These are phyloP conservation scores for Tympanuchus pallidicinctus DNA, from an alignment of 2,113 vertebrate species.

Conservation along the genomic window DNA sequence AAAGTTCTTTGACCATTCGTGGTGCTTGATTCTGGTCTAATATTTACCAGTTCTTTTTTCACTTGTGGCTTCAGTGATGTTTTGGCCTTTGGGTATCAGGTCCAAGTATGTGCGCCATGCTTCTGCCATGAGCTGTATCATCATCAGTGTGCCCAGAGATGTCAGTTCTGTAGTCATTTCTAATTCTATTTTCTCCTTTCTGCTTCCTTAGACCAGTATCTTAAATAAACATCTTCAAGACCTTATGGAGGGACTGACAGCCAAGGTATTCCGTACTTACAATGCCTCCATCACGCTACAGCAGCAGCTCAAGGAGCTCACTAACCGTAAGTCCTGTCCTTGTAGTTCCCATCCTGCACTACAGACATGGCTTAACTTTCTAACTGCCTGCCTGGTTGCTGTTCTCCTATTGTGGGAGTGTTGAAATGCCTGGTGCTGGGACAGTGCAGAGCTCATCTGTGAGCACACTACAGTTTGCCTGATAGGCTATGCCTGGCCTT, in stretches of 20 bases:
- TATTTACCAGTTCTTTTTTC: neutral
- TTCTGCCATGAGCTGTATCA: neutral
- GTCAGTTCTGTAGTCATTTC: neutral
- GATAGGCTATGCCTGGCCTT: neutral
- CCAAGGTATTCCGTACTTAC: conserved; percentile 99
- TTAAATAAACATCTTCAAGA: conserved; percentile 99
- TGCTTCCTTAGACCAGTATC: conserved; percentile 89
- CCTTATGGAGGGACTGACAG: conserved; percentile 97
- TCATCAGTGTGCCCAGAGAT: neutral
- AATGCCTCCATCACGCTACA: conserved; percentile 98
- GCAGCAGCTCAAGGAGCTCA: conserved; percentile 89
- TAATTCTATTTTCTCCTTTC: neutral
- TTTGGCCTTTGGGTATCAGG: neutral
- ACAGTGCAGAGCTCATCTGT: neutral
- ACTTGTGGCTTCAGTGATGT: conserved; percentile 11
- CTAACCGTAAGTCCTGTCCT: conserved; percentile 83
- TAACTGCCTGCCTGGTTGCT: neutral
- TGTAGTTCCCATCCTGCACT: neutral
- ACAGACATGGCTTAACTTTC: neutral
- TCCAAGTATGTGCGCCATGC: neutral
- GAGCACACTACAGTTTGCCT: neutral
- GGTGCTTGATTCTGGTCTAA: neutral
- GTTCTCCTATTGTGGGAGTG: neutral
- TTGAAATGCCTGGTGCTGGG: neutral
- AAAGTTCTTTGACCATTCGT: neutral